These are phyloP conservation scores for Polypedilum pembai DNA, from an alignment of 1,140 invertebrate genomes.

Conservation along the genomic window DNA sequence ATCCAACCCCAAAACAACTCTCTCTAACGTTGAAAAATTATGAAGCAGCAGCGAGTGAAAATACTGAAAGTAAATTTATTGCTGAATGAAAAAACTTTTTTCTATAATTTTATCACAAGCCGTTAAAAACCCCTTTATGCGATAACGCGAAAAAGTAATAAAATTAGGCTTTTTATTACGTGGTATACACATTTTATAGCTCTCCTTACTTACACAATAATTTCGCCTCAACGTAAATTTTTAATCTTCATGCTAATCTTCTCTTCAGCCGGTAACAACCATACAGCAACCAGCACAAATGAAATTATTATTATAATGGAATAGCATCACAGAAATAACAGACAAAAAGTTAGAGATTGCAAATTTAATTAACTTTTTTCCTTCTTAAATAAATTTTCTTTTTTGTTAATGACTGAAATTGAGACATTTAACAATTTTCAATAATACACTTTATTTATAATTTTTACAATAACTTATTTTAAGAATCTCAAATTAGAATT, in stretches of 20 bases:
- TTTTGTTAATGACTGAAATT: neutral
- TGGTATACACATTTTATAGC: slow-evolving; percentile 25
- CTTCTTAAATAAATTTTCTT: neutral
- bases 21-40: no score
- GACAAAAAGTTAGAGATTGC: neutral
- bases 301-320: no score
- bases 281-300: no score
- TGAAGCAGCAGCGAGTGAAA: neutral
- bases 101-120: slow-evolving; percentile 18
- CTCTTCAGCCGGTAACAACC: neutral
- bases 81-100: slow-evolving; percentile 5
- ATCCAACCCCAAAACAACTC: no score
- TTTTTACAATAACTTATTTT: no score
- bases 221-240: slow-evolving; percentile 11
- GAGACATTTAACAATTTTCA: no score
- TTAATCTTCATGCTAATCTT: slow-evolving; percentile 18
- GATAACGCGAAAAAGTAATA: slow-evolving; percentile 26
- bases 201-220: neutral
- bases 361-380: slow-evolving; percentile 8
- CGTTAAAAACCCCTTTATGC: slow-evolving; percentile 22
- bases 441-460: no score
- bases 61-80: slow-evolving; percentile 1
- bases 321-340: no score
- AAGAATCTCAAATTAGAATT: no score
- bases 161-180: slow-evolving; percentile 21